These are phyloP conservation scores for Sesia bembeciformis DNA, from an alignment of 2,888 invertebrate genomes.

Conservation along the genomic window DNA sequence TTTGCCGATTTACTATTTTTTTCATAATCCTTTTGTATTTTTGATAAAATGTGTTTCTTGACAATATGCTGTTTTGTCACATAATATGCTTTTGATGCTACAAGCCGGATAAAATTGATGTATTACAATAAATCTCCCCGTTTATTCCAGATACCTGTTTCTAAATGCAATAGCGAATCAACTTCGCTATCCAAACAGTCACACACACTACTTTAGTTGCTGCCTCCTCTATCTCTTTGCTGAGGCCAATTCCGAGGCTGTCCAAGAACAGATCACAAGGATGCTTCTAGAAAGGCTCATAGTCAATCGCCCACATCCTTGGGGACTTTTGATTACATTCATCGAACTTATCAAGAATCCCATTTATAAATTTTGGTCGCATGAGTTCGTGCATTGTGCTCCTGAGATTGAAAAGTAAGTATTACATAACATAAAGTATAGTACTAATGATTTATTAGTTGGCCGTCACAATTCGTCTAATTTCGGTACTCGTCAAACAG, in stretches of 20 bases:
- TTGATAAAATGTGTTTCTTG: too few relatives aligned
- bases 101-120: too few relatives aligned
- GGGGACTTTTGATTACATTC: constrained; percentile 98
- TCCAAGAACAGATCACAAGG: constrained; percentile 98
- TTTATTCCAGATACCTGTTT: constrained; percentile 87
- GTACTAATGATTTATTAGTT: too few relatives aligned
- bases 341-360: constrained; percentile 99
- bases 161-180: constrained; percentile 99
- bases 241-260: constrained; percentile 96
- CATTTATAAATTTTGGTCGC: constrained; percentile 98
- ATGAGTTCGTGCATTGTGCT: constrained; percentile 99
- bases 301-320: constrained; percentile 98
- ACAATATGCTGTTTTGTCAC: too few relatives aligned
- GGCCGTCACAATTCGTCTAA: too few relatives aligned
- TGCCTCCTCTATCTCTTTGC: constrained; percentile 97
- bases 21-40: too few relatives aligned
- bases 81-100: too few relatives aligned
- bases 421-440: not conserved
- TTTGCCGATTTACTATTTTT: too few relatives aligned
- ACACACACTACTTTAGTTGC: constrained; percentile 99
- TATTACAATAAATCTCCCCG: too few relatives aligned
- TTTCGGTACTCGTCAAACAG: too few relatives aligned
- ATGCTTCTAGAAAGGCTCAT: constrained; percentile 97
- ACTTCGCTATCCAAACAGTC: constrained; percentile 98
- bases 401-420: constrained; percentile 99